Evolutionary conservation across 1,140 invertebrate genomes (phyloP).

Genomic region (Lithobius niger): DNA sequence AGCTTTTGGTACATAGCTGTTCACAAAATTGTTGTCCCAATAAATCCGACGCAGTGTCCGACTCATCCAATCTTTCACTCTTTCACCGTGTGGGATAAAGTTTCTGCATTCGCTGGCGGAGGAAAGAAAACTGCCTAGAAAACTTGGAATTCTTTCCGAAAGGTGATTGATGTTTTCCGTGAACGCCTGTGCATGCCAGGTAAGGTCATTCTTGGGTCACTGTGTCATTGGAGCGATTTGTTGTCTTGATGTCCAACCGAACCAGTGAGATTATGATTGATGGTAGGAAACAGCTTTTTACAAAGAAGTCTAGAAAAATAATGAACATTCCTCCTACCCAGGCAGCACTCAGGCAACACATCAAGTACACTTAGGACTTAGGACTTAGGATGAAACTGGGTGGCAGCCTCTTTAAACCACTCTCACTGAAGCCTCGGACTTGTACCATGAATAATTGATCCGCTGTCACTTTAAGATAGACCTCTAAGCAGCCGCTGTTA

Average conservation of each 20-base stretch:
- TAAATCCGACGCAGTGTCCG: conserved; percentile 3
- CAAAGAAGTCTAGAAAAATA: not conserved
- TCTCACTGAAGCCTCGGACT: not conserved
- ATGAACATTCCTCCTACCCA: not conserved
- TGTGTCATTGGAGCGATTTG: conserved; percentile 6
- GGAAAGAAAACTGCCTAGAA: conserved; percentile 18
- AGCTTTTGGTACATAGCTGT: conserved; percentile 10
- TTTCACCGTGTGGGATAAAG: conserved; percentile 23
- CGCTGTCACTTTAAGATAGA: too few species aligned
- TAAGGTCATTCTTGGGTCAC: conserved; percentile 3
- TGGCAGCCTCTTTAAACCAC: too few species aligned
- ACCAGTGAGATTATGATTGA: not conserved
- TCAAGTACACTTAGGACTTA: conserved; percentile 2
- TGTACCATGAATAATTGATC: not conserved
- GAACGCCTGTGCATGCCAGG: not conserved
- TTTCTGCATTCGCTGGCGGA: conserved; percentile 20
- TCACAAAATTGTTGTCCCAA: conserved; percentile 3
- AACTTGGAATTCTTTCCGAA: conserved; percentile 15
- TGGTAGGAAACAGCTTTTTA: not conserved
- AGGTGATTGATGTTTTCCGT: conserved; percentile 12
- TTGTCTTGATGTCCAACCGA: not conserved
- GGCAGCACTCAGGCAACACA: not conserved
- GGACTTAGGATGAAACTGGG: not conserved
- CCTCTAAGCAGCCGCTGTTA: too few species aligned
- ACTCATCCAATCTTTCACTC: conserved; percentile 15